Evolutionary conservation across 2,888 invertebrate species (phyloP), one percentile per base, ranked within the genome.

Genomic region (Alviniconcha strummeri): DNA sequence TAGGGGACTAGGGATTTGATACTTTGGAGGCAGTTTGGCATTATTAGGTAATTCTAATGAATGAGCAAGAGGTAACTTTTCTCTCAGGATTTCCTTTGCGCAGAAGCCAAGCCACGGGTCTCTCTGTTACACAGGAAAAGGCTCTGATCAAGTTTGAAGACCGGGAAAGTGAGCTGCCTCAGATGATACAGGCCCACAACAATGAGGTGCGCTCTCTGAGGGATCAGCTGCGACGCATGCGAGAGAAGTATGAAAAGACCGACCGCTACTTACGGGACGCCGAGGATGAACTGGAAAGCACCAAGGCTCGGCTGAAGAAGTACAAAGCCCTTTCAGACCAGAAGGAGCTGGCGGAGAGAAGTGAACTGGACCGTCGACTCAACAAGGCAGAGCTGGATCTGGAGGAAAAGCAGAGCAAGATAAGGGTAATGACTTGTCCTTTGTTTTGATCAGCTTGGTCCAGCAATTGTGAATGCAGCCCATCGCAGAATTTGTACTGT

Each of bases 141-240:
- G 91, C 91, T 0, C 85, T 93, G 55, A 85, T 87, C 56, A 89
- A 88, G 80, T 93, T 91, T 87, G 92, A 93, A 81, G 90, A 89
- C 78, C 86, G 89, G 60, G 93, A 93, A 82, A 91, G 90, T 85
- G 92, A 93, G 57, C 88, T 93, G 80, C 92, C 93, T 6, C 88
- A 89, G 79, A 88, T 93, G 87, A 91, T 92, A 84, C 92, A 91
- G 85, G 88, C 90, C 79, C 93, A 94, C 88, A 88, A 87, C 67
- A 92, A 92, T 85, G 93, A 94, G 87, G 88, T 91, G 8, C 74
- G 91, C 17, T 87, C 89, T 77, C 86, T 92, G 52, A 86, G 86
- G 74, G 93, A 93, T 55, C 93, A 93, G 81, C 87, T 93, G 75
- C 86, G 91, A 52, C 88, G 89, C 89, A 92, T 89, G 85, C 90